Evolutionary conservation across 2,113 vertebrate genomes (phyloP), one percentile per base, ranked within the genome.

Genomic region (Cyrtonyx montezumae): DNA sequence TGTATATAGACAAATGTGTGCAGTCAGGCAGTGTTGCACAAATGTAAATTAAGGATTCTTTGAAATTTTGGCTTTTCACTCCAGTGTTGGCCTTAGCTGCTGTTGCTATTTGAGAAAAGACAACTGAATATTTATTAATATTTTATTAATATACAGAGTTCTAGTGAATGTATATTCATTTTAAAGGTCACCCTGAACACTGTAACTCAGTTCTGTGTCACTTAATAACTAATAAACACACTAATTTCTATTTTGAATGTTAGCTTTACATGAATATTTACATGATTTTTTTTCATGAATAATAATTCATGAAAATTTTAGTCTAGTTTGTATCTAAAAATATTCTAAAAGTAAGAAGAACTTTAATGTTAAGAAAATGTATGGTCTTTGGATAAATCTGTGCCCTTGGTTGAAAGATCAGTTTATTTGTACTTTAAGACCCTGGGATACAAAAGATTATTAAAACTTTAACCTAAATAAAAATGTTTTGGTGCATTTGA

Each of bases 71-170:
- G 15, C 32, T 91, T 69, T 90, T 58, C 40, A 84, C 16, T 56
- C 3, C 4, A 2, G 28, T 0, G 1, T 8, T 15, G 30, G 8
- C 19, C 77, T 2, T 59, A 69, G 30, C n/a, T 76, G 19, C 45
- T 84, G 19, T 10, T 53, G 48, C 36, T 45, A 43, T 11, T 84
- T 69, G 40, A 32, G 53, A 84, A 74, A 26, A 30, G 26, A 59
- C 14, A 79, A 22, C 22, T 62, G 20, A 45, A 3, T 69, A 17
- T 69, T 61, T 76, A 17, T 40, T 37, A n/a, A 2, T 37, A 51
- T 85, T 92, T 70, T 7, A 36, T 75, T 78, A 61, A 63, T 21
- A 59, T 8, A 4, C 18, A 55, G 53, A 9, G 49, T 32, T 63
- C 67, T 48, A 88, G 13, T n/a, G 69, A 79, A 79, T 59, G 4